Conservation (phyloP, 2,888 invertebrate genomes). For the Belgica antarctica region DNA sequence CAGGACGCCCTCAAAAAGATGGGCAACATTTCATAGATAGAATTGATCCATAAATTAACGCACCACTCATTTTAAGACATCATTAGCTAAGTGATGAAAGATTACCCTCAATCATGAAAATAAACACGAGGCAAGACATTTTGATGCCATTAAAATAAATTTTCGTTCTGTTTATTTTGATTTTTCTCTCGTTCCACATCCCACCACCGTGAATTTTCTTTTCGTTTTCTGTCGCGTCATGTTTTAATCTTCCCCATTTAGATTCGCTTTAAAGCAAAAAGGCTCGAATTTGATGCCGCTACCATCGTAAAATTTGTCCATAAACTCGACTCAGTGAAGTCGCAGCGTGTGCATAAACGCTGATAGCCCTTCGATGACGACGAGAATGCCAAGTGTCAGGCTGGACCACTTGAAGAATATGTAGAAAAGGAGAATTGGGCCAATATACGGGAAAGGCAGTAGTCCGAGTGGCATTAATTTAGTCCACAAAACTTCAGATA, state of each 20-base stretch:
- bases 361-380: constrained; percentile 97
- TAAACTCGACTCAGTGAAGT: constrained; percentile 93
- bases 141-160: background rate
- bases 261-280: constrained; percentile 72
- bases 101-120: constrained; percentile 2
- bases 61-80: background rate
- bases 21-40: constrained; percentile 50
- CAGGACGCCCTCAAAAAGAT: constrained; percentile 65
- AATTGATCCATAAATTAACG: constrained; percentile 2
- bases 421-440: constrained; percentile 70
- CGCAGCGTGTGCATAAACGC: constrained; percentile 95
- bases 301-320: constrained; percentile 83
- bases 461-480: constrained; percentile 75
- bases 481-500: constrained; percentile 87
- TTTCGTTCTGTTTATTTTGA: background rate
- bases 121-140: constrained; percentile 11
- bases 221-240: background rate
- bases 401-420: constrained; percentile 88
- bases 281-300: constrained; percentile 74
- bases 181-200: background rate
- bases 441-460: constrained; percentile 60
- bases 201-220: background rate
- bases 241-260: constrained; percentile 56
- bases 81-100: constrained; percentile 9
- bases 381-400: constrained; percentile 90